Base-by-base conservation (phyloP, 1,140 invertebrate species). In the Lasaia peninsularis region DNA sequence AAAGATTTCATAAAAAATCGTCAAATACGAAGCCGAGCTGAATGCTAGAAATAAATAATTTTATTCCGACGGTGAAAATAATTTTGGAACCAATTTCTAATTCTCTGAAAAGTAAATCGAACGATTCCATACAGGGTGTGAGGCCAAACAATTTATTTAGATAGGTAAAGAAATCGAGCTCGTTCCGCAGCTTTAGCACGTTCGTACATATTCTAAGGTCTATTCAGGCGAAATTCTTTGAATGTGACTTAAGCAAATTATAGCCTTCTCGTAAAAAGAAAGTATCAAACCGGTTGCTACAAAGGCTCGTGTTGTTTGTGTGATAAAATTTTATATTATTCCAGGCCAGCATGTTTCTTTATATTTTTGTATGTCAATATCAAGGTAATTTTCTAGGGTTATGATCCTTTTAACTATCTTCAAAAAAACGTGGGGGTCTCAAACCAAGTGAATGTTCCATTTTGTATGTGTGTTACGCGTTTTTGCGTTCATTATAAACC, bases 211-310 rank as follows among this genome's bases (percentile, higher is more conserved):
- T 44, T 24, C 52, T 8, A 54, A 40, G 37, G 37, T 31, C 12
- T 14, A 40, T 44, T 44, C 40, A 40, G 53, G 21, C 53, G 21
- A 24, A 55, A 28, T 48, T 31, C 35, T 34, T 34, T 35, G 18
- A 40, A 54, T 55, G 37, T 28, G 53, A 16, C 50, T 28, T 37
- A 40, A 31, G 12, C 31, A 55, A 55, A 55, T 44, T 40, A 40
- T 37, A 24, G 11, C 31, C 12, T 51, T 51, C 24, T 34, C 35
- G 52, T 55, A 40, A 55, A 55, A 55, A 44, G 35, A 31, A 40
- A 31, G 35, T 55, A 52, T 34, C 33, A 37, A 32, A 9, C 31
- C 31, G 31, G 50, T 32, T 18, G 52, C 32, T 12, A 21, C 34
- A 34, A 54, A 54, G 21, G 34, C 21, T n/a, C 12, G 34, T 21